Evolutionary conservation across 2,113 vertebrate species (phyloP).

Genomic region (Hydropotes inermis): DNA sequence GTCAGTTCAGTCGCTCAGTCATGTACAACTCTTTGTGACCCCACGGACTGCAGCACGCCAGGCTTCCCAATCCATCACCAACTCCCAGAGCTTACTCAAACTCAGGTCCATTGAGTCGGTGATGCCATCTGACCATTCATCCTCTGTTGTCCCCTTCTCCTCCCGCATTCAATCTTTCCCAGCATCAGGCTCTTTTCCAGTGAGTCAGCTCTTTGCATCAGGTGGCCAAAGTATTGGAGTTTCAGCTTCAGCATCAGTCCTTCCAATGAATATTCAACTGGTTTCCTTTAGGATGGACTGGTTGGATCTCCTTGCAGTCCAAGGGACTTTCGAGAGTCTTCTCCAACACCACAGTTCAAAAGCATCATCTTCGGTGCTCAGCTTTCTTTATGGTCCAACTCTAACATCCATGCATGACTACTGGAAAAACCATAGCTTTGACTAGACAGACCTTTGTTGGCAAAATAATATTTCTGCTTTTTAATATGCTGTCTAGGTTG

Average conservation of each 20-base stretch:
- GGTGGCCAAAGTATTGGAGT: background rate
- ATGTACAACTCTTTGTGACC: rapidly evolving
- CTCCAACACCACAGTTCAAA: background rate
- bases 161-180: background rate
- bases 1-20: background rate
- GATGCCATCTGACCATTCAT: background rate
- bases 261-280: background rate
- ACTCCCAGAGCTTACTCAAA: background rate
- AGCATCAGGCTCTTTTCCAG: background rate
- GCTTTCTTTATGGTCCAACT: background rate
- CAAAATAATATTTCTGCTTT: background rate
- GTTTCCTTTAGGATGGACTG: background rate
- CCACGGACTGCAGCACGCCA: background rate
- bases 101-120: background rate
- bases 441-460: background rate
- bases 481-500: background rate
- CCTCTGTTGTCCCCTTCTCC: background rate
- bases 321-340: background rate
- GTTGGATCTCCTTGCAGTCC: background rate
- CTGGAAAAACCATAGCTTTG: background rate
- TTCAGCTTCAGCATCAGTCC: background rate
- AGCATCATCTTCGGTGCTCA: background rate
- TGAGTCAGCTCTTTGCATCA: background rate
- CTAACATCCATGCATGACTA: background rate
- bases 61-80: background rate